These are phyloP conservation scores for Chaenodraco wilsoni DNA, from an alignment of 2,797 vertebrate genomes.

Conservation along the genomic window DNA sequence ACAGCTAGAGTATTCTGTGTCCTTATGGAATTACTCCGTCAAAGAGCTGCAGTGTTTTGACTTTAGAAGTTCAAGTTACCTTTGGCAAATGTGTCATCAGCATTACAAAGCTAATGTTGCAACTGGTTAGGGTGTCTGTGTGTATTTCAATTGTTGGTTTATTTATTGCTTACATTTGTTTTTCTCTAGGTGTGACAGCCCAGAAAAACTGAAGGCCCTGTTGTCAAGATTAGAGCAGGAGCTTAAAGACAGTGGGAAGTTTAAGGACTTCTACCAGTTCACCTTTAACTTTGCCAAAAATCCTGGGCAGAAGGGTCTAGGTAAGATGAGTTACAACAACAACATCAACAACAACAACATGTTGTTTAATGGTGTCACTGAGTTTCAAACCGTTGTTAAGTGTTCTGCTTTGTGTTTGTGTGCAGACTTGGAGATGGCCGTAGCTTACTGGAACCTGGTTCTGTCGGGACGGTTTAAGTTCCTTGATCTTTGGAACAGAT, in stretches of 20 bases:
- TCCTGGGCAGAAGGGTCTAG: slow-evolving; percentile 96
- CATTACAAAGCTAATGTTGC: slow-evolving; percentile 11
- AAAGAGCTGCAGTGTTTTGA: slow-evolving; percentile 51
- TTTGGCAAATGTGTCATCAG: slow-evolving; percentile 25
- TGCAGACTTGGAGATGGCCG: slow-evolving; percentile 97
- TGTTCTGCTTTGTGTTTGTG: slow-evolving; percentile 48
- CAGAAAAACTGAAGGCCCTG: slow-evolving; percentile 92
- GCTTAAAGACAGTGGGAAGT: slow-evolving; percentile 92
- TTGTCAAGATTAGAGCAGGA: slow-evolving; percentile 95
- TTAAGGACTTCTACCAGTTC: slow-evolving; percentile 99
- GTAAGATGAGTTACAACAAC: slow-evolving; percentile 77
- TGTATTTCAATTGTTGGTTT: slow-evolving; percentile 14
- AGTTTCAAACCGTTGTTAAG: neutral
- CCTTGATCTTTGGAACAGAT: slow-evolving; percentile 98
- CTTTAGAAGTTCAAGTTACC: slow-evolving; percentile 39
- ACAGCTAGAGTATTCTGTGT: slow-evolving; percentile 62
- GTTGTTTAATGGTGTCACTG: neutral
- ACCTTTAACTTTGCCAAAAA: slow-evolving; percentile 99
- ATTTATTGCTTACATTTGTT: slow-evolving; percentile 22
- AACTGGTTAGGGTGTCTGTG: neutral
- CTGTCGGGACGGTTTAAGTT: slow-evolving; percentile 97
- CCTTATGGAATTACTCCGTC: slow-evolving; percentile 53
- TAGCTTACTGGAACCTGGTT: slow-evolving; percentile 99
- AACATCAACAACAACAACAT: neutral
- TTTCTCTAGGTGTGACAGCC: slow-evolving; percentile 90